Base-by-base conservation (phyloP, 1,140 invertebrate species). In the Plutomurus gul region DNA sequence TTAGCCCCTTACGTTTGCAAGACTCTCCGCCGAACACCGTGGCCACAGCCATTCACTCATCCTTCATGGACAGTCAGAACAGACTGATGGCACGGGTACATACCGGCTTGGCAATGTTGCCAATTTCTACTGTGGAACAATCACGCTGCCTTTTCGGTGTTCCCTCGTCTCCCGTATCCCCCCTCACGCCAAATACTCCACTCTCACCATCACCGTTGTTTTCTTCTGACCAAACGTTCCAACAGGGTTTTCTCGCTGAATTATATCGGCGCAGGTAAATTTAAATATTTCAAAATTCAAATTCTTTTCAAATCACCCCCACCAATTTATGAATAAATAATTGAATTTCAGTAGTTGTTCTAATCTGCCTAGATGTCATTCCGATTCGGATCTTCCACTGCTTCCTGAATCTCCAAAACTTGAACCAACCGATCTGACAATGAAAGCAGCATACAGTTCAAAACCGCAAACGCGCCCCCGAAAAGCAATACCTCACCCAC, bases 301-400 rank as follows among this genome's bases (percentile, higher is more conserved):
- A n/a, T 11, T 7, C 6, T 71, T 43, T n/a, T 43, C 40, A 43
- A 43, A n/a, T n/a, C 8, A 43, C 8, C 8, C 40, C 40, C 8
- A 10, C n/a, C n/a, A n/a, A n/a, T n/a, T n/a, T 10, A 43, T 43
- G 8, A 22, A 11, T 30, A 20, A 72, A 36, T 72, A 72, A 72
- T 72, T 40, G 18, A 43, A n/a, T 43, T 72, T 40, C 37, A 72
- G 36, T 16, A 65, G 56, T 65, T 65, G 30, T 72, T 43, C 39
- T 72, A 83, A 8, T 82, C 85, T 25, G 33, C 76, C 39, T 47
- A 88, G 92, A 51, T 93, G 92, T 83, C 92, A 93, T 85, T 93
- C 93, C 18, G 93, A 94, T 84, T 92, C 91, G 0, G 92, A 93
- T 83, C 86, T 92, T 40, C 88, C 88, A 33, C 75, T 77, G 40